Conservation (phyloP, 2,888 invertebrate genomes). For the Tillus elongatus region DNA sequence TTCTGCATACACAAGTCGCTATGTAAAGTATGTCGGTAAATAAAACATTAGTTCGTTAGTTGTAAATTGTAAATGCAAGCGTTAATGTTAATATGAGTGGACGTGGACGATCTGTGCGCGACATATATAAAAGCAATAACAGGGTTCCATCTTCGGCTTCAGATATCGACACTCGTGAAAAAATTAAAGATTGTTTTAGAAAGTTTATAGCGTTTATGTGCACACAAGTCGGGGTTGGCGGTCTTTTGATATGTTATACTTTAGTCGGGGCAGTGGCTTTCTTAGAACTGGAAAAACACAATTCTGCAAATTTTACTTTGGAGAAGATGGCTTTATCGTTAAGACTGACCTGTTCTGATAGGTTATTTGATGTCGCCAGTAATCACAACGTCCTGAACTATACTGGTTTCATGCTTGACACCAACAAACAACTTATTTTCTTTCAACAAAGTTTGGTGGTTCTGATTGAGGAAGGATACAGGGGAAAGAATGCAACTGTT, state of each 20-base stretch:
- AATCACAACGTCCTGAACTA: conserved; percentile 62
- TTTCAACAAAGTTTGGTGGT: conserved; percentile 62
- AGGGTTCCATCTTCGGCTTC: conserved; percentile 54
- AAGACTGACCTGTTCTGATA: conserved; percentile 50
- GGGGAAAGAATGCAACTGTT: conserved; percentile 55
- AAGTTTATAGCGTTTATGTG: conserved; percentile 87
- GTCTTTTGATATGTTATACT: conserved; percentile 77
- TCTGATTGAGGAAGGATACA: conserved; percentile 58
- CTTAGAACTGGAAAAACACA: conserved; percentile 60
- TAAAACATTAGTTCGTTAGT: too few relatives aligned
- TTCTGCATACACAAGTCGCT: too few relatives aligned
- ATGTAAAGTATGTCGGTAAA: too few relatives aligned
- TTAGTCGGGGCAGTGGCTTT: conserved; percentile 78
- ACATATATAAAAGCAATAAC: conserved; percentile 16
- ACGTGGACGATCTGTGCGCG: conserved; percentile 24
- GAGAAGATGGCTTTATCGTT: conserved; percentile 46
- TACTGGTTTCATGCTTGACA: conserved; percentile 51
- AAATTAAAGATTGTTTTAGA: conserved; percentile 75
- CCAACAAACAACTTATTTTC: conserved; percentile 51
- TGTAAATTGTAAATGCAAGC: too few relatives aligned
- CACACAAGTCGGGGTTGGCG: conserved; percentile 85
- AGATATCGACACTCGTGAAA: conserved; percentile 60
- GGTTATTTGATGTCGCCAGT: conserved; percentile 57
- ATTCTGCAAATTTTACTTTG: conserved; percentile 12
- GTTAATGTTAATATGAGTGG: conserved; percentile 10